A percentile compares a stretch with the other conserved stretches of the same genome.
Evolutionary conservation across 2,113 vertebrate genomes (phyloP).

Genomic region (Okapia johnstoni): DNA sequence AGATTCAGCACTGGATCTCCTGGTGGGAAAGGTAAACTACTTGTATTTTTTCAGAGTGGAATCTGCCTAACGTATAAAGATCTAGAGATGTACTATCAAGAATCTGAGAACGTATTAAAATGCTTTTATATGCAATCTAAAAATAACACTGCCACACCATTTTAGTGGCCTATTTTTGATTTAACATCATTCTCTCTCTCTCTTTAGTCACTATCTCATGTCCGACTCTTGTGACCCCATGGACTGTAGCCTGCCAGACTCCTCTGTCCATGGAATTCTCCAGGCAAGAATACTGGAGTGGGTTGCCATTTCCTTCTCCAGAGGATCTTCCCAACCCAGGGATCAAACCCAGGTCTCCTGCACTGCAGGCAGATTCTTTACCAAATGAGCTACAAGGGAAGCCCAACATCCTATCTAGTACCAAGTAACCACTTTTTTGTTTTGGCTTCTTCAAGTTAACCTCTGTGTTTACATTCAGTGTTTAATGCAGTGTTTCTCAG

Average conservation of each 20-base stretch:
- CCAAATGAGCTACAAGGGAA: background rate
- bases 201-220: background rate
- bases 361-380: background rate
- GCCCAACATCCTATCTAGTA: background rate
- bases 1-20: constrained; percentile 13
- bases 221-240: background rate
- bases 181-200: background rate
- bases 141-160: background rate
- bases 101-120: background rate
- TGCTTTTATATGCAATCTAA: background rate
- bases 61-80: background rate
- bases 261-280: background rate
- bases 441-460: background rate
- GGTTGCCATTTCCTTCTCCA: background rate
- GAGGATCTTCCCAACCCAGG: background rate
- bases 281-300: background rate
- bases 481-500: constrained; percentile 21
- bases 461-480: constrained; percentile 6
- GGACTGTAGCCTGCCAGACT: background rate
- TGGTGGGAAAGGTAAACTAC: background rate
- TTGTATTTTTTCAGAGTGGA: background rate
- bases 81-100: background rate
- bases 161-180: constrained; percentile 13
- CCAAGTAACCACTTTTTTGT: background rate
- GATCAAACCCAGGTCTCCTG: background rate